Evolutionary conservation across 2,113 vertebrate species (phyloP), one percentile per base, ranked within the genome.

Genomic region (Percina caprodes): DNA sequence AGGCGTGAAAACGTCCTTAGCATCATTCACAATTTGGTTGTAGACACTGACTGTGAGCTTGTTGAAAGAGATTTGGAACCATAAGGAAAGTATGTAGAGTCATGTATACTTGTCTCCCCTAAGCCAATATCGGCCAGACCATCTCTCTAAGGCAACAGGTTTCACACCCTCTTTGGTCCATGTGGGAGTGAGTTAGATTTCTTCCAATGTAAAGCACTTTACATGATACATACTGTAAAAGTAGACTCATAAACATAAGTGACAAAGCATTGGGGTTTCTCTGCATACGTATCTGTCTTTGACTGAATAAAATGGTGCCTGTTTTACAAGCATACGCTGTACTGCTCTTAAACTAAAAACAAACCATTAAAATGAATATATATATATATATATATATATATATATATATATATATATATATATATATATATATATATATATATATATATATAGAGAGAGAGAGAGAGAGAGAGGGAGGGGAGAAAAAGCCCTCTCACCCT

Each of bases 401-500:
- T n/a, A n/a, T n/a, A n/a, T n/a, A n/a, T n/a, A n/a, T n/a, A n/a
- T n/a, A n/a, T n/a, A n/a, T n/a, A n/a, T n/a, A n/a, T n/a, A n/a
- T n/a, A n/a, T n/a, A n/a, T n/a, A n/a, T n/a, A n/a, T n/a, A n/a
- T n/a, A n/a, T n/a, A n/a, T n/a, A n/a, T n/a, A n/a, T n/a, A n/a
- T n/a, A n/a, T n/a, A n/a, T n/a, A n/a, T n/a, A n/a, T n/a, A n/a
- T n/a, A n/a, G n/a, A n/a, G n/a, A n/a, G 35, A 58, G 70, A 79
- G 60, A 79, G 83, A 67, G 72, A 79, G 59, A 39, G 62, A 72
- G 74, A 16, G 26, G 55, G 68, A 61, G 73, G 11, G 39, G 93
- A 92, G 92, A 55, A 55, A 72, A 66, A 69, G 59, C 80, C 63
- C 52, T 45, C 89, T 97, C 96, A 96, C 96, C 96, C 96, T 96